phyloP scores from a whole-genome alignment of 2,888 invertebrate species.

The Mantis religiosa region DNA sequence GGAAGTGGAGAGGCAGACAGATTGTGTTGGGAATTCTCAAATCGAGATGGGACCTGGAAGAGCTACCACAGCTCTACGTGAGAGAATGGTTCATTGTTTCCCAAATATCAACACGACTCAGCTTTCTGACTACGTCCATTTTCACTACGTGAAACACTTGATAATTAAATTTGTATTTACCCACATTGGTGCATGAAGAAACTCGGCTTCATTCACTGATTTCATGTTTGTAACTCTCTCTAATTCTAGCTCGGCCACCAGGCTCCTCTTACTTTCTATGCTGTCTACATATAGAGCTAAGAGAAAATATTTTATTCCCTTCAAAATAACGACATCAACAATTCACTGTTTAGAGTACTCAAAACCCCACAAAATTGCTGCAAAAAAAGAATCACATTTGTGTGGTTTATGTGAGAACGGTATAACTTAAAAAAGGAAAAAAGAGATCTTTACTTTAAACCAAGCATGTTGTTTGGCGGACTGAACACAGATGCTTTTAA shows the following conservation, averaged over 20 bases:
- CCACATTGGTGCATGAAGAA: not conserved
- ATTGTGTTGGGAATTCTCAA: conserved; percentile 24
- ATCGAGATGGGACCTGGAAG: conserved; percentile 21
- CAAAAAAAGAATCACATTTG: no score
- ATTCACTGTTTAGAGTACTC: no score
- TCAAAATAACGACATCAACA: no score
- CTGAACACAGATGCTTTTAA: no score
- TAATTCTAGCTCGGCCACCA: not conserved
- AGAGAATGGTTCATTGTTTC: not conserved
- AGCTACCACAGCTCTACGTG: not conserved
- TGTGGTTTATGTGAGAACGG: no score
- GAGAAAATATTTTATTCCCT: no score
- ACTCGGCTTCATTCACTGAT: not conserved
- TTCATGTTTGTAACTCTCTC: not conserved
- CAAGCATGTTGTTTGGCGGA: no score
- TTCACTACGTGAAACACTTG: not conserved
- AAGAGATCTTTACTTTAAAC: no score
- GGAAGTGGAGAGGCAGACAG: not conserved
- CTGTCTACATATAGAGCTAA: no score
- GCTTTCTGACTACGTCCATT: not conserved
- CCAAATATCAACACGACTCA: not conserved
- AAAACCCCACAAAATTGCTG: no score
- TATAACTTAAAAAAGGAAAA: no score
- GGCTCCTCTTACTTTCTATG: no score
- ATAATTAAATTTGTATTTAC: not conserved